Conservation (phyloP, 1,140 invertebrate genomes). For the Anoplolepis gracilipes region DNA sequence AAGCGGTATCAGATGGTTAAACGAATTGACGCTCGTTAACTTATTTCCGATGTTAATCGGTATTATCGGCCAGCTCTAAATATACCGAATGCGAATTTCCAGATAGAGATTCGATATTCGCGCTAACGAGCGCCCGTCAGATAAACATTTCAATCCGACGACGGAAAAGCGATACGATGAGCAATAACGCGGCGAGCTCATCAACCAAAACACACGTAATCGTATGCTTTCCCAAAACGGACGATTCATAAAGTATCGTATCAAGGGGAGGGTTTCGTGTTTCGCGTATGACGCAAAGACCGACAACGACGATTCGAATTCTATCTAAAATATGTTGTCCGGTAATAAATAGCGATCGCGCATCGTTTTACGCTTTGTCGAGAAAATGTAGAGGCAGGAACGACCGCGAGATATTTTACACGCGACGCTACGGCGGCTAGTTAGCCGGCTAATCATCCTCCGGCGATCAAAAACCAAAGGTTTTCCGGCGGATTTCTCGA, state of each 20-base stretch:
- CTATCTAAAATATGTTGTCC: constrained; percentile 29
- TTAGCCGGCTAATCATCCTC: constrained; percentile 13
- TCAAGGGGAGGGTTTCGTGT: not conserved
- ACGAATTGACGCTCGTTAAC: constrained; percentile 42
- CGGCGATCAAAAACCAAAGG: constrained; percentile 1
- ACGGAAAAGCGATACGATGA: constrained; percentile 54
- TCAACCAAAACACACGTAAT: constrained; percentile 41
- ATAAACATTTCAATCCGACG: constrained; percentile 50
- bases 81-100: constrained; percentile 26
- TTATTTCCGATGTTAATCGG: constrained; percentile 44
- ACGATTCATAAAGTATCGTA: constrained; percentile 19
- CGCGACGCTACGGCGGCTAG: constrained; percentile 16
- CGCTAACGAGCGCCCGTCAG: constrained; percentile 53
- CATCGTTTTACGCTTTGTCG: constrained; percentile 16
- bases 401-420: constrained; percentile 30
- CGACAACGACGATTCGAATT: not conserved
- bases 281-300: not conserved
- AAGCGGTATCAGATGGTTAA: constrained; percentile 16
- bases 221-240: constrained; percentile 29
- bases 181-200: constrained; percentile 24
- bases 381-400: not conserved
- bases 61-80: constrained; percentile 8
- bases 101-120: constrained; percentile 52
- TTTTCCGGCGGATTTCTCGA: constrained; percentile 47
- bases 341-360: not conserved